Percentiles rank a stretch among this genome's conserved stretches.
Evolutionary conservation across 2,797 vertebrate species (phyloP).

Genomic region (Lycodopsis pacificus): DNA sequence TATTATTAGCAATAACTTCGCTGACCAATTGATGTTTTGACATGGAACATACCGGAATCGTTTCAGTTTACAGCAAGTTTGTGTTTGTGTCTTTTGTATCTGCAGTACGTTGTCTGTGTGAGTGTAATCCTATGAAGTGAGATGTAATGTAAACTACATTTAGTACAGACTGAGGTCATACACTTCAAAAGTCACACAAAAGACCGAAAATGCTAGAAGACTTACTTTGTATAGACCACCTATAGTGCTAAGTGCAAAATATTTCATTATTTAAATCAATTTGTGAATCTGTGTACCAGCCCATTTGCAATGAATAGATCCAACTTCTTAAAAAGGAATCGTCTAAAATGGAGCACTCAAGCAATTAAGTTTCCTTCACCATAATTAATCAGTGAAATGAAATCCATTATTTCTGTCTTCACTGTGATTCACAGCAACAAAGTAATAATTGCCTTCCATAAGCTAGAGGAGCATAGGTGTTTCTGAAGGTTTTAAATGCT

Average conservation of each 20-base stretch:
- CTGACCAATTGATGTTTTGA: conserved; percentile 9
- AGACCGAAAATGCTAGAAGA: background rate
- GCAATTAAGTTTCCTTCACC: conserved; percentile 58
- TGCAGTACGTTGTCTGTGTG: background rate
- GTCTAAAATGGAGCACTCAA: conserved; percentile 60
- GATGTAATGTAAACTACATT: background rate
- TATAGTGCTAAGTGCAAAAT: background rate
- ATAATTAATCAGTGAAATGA: conserved; percentile 61
- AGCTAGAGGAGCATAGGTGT: conserved; percentile 23
- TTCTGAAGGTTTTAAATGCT: conserved; percentile 36
- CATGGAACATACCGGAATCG: background rate
- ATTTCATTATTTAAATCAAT: conserved; percentile 35
- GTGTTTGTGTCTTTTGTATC: background rate
- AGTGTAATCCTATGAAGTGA: background rate
- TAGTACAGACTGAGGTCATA: background rate
- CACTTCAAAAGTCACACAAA: background rate
- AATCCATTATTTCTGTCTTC: conserved; percentile 64
- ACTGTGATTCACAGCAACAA: conserved; percentile 39
- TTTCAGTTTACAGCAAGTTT: background rate
- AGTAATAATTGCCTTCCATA: conserved; percentile 53
- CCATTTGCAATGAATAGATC: conserved; percentile 38
- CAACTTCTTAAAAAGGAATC: conserved; percentile 38
- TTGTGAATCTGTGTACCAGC: conserved; percentile 19
- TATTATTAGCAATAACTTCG: conserved; percentile 15
- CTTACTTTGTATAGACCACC: background rate